A percentile compares a stretch with the other conserved stretches of the same genome.
phyloP scores from a whole-genome alignment of 1,140 invertebrate species.

The Portunus trituberculatus region DNA sequence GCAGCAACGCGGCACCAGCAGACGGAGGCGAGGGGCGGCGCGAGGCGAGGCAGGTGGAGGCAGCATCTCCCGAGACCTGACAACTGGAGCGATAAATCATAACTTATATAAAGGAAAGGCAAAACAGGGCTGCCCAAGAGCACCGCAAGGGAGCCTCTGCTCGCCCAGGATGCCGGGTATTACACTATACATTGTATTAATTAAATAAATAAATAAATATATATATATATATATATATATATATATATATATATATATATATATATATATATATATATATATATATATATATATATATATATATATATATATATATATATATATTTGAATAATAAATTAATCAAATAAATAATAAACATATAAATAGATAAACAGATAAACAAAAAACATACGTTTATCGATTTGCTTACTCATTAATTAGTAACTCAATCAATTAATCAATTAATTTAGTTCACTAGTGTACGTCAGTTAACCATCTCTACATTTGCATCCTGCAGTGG shows the following conservation, averaged over 20 bases:
- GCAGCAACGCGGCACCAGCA: no score
- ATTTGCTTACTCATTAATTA: no score
- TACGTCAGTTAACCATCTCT: no score
- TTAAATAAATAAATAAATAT: background rate
- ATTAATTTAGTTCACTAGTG: no score
- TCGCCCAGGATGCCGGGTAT: background rate
- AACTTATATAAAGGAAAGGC: constrained; percentile 49
- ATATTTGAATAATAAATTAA: background rate
- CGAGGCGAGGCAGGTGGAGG: constrained; percentile 32
- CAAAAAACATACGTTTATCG: background rate
- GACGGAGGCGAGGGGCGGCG: background rate
- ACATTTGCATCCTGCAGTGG: no score
- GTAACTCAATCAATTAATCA: no score
- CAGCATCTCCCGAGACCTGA: constrained; percentile 39
- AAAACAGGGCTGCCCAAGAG: constrained; percentile 13
- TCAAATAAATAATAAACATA: constrained; percentile 22
- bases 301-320: constrained; percentile 28
- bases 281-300: constrained; percentile 46
- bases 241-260: constrained; percentile 14
- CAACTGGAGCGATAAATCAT: constrained; percentile 52
- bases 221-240: constrained; percentile 9
- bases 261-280: background rate
- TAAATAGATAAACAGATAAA: constrained; percentile 23
- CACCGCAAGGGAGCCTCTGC: no score
- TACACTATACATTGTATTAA: background rate